Evolutionary conservation across 1,140 invertebrate species (phyloP).

Genomic region (Colletes gigas): DNA sequence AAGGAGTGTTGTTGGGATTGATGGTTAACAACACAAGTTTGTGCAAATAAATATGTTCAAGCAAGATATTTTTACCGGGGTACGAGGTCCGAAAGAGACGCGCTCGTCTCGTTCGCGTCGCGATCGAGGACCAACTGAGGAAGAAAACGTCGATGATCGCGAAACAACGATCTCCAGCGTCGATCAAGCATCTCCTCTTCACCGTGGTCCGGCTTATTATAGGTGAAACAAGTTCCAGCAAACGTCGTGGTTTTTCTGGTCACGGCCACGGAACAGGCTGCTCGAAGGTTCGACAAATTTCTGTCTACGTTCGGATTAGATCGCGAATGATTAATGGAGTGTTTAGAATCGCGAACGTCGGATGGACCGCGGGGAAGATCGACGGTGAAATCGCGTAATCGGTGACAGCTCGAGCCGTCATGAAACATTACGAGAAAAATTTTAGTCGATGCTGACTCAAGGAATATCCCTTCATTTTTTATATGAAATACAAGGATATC

Average conservation of each 20-base stretch:
- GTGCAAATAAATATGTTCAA: no score
- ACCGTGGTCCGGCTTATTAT: neutral
- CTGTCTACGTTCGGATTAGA: fast-evolving
- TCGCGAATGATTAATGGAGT: no score
- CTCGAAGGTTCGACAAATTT: neutral
- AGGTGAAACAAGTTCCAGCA: neutral
- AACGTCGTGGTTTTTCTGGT: neutral
- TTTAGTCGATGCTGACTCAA: no score
- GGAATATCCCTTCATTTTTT: no score
- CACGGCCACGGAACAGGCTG: neutral
- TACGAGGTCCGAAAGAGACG: neutral
- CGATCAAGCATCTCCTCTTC: slow-evolving; percentile 34
- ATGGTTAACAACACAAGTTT: no score
- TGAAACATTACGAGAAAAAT: no score
- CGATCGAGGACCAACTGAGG: slow-evolving; percentile 48
- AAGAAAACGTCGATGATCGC: slow-evolving; percentile 2
- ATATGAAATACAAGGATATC: no score
- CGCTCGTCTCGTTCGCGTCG: neutral
- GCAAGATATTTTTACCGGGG: no score
- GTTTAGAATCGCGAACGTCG: no score
- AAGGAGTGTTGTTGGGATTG: no score
- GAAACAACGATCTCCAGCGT: slow-evolving; percentile 37
- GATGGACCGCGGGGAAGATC: no score
- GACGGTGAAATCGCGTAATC: neutral
- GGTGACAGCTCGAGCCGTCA: no score